These are phyloP conservation scores for Acropora tenuis DNA, from an alignment of 64 coral and sea anemone genomes.

Conservation along the genomic window DNA sequence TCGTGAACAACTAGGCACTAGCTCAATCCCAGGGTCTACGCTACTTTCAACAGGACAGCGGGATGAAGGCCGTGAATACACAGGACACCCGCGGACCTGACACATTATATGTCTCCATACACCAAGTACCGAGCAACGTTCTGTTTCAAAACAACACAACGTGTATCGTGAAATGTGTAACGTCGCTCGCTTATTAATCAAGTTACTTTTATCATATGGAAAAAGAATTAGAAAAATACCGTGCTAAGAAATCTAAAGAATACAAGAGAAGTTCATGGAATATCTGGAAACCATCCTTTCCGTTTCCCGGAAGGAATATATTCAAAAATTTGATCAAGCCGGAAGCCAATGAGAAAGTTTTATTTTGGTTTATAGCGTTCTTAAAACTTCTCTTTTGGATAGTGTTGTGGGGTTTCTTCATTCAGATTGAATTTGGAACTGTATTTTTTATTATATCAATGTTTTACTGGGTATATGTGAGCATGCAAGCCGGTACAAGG, in stretches of 20 bases:
- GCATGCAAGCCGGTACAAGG: conserved; percentile 82
- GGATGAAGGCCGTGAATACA: too few relatives aligned
- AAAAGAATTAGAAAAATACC: conserved; percentile 83
- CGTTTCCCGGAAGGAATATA: background rate
- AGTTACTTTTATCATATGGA: conserved; percentile 50
- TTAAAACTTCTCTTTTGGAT: conserved; percentile 90
- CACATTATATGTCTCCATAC: too few relatives aligned
- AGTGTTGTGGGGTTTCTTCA: conserved; percentile 86
- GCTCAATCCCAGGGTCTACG: too few relatives aligned
- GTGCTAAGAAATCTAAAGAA: conserved; percentile 78
- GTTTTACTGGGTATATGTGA: conserved; percentile 94
- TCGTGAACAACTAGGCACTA: too few relatives aligned
- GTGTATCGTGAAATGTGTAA: too few relatives aligned
- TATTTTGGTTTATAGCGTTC: conserved; percentile 53
- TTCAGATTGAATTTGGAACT: conserved; percentile 95
- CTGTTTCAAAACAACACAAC: too few relatives aligned
- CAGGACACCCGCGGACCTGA: too few relatives aligned
- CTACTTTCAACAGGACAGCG: too few relatives aligned
- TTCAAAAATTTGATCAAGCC: conserved; percentile 15
- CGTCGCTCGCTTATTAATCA: background rate
- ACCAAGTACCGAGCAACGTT: too few relatives aligned
- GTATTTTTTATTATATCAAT: conserved; percentile 89
- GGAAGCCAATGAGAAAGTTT: background rate
- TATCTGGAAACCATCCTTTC: conserved; percentile 30
- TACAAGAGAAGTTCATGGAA: conserved; percentile 37